Conservation (phyloP, 2,113 vertebrate species). For the Anhinga anhinga region DNA sequence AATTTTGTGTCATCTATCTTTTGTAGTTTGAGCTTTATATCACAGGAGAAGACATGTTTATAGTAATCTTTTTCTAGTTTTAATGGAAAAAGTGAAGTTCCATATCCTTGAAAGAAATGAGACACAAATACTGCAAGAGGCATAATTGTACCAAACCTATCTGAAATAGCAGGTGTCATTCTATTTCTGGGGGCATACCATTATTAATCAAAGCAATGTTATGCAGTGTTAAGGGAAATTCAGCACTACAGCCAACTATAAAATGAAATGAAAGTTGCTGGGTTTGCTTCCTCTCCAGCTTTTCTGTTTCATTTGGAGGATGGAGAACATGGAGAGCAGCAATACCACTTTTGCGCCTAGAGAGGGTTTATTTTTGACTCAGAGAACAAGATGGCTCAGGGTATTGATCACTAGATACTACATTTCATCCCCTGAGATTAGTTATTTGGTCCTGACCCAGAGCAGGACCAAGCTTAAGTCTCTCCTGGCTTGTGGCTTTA, state of each 20-base stretch:
- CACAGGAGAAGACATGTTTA: not conserved
- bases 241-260: not conserved
- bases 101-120: not conserved
- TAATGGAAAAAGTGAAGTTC: not conserved
- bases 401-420: not conserved
- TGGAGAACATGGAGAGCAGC: not conserved
- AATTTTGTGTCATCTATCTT: not conserved
- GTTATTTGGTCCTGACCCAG: not conserved
- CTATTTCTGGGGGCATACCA: not conserved
- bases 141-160: not conserved
- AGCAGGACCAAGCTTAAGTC: not conserved
- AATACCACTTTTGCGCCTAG: not conserved
- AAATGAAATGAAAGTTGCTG: not conserved
- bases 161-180: not conserved
- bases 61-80: not conserved
- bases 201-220: not conserved
- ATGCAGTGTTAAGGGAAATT: not conserved
- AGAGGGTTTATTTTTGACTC: not conserved
- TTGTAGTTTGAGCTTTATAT: constrained; percentile 2
- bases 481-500: not conserved
- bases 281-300: not conserved
- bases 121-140: not conserved
- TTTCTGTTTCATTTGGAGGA: not conserved
- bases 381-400: not conserved
- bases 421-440: not conserved